Base-by-base conservation (phyloP, 92 coral and sea anemone species). In the Phymanthus crucifer region DNA sequence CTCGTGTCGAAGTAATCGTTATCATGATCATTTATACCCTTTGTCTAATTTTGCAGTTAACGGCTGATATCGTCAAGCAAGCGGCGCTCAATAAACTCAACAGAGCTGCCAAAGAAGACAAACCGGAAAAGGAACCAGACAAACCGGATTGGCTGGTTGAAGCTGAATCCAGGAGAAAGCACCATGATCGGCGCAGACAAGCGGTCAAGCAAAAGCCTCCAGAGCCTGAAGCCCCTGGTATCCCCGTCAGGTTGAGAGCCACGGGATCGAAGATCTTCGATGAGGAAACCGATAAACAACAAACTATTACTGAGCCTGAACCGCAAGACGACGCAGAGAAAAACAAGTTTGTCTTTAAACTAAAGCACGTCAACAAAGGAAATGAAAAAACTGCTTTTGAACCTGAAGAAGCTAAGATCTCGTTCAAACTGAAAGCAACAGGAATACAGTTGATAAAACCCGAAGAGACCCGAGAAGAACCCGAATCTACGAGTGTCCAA, bases 131-230 rank as follows among this genome's bases (percentile, higher is more conserved):
- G 47, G 87, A 85, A 40, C 90, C 94, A 31, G 89, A 90, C 34
- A 96, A 93, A 91, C 99, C 99, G 0, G 88, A 91, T 52, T 96
- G 99, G 99, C 83, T 96, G 54, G 87, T 85, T 40, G 99, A 96
- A 78, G 94, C 97, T 18, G 99, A 93, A 76, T 80, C 97, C 3
- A 83, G 99, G 31, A 87, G 97, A 54, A 93, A 93, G 70, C 85
- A 83, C 32, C 94, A 93, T 68, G 97, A 90, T 70, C 81, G 87
- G 50, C 78, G 97, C 23, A 80, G 97, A 45, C 89, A 79, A 12
- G 50, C 13, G 17, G 57, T 43, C 19, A 84, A 81, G 76, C 50
- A 72, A n/a, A 92, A 87, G 71, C 86, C 83, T 12, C 83, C 81
- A 33, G 80, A 75, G 18, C 70, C 85, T 54, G 68, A 32, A 13